Percentiles rank a stretch among this genome's conserved stretches.
Conservation (phyloP, 1,140 invertebrate species). For the Tenebrio molitor region DNA sequence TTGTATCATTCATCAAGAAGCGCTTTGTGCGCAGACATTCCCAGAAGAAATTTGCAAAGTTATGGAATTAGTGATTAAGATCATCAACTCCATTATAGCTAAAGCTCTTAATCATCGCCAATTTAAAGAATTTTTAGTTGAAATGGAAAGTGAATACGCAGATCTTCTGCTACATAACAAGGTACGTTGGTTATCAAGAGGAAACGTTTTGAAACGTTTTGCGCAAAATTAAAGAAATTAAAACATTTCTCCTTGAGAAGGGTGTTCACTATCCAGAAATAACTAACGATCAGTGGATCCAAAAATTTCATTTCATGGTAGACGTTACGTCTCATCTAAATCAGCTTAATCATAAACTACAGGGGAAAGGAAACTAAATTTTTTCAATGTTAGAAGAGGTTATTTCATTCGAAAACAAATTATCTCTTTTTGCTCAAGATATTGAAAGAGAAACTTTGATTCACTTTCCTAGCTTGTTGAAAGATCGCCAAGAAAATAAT, state of each 20-base stretch:
- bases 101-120: conserved; percentile 56
- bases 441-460: conserved; percentile 48
- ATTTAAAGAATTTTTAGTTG: conserved; percentile 37
- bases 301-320: conserved; percentile 37
- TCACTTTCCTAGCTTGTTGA: conserved; percentile 46
- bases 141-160: conserved; percentile 60
- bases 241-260: conserved; percentile 60
- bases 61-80: conserved; percentile 50
- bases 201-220: conserved; percentile 57
- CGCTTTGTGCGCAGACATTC: conserved; percentile 62
- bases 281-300: conserved; percentile 59
- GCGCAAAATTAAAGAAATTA: conserved; percentile 57
- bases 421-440: conserved; percentile 51
- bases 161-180: conserved; percentile 60
- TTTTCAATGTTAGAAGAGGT: conserved; percentile 54
- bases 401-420: conserved; percentile 61
- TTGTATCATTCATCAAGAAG: conserved; percentile 60
- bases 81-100: conserved; percentile 51
- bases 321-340: conserved; percentile 60
- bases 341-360: conserved; percentile 62
- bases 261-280: conserved; percentile 60
- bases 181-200: conserved; percentile 56
- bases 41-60: conserved; percentile 50
- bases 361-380: conserved; percentile 59
- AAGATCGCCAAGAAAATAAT: conserved; percentile 53